Base-by-base conservation (phyloP, 2,888 invertebrate genomes). In the Choristoneura rosaceana region DNA sequence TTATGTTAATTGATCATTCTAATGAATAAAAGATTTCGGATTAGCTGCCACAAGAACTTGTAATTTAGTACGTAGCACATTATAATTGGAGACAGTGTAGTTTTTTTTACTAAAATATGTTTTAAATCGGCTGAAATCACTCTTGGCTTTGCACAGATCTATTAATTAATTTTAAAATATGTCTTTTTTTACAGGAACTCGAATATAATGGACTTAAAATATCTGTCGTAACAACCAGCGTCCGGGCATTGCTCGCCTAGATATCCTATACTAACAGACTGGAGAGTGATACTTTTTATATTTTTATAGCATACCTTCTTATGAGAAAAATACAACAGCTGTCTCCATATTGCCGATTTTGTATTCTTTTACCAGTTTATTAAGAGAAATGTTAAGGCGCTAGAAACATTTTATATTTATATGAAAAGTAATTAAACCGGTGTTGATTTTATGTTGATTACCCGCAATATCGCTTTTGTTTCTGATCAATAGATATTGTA, bases 141-240 rank as follows among this genome's bases (percentile, higher is more conserved):
- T 2, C 17, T 52, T 8, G 8, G 17, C 9, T 52, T 34, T 3
- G 9, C 52, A n/a, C 17, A 7, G 76, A 63, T 61, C 69, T 68
- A 74, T 76, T 14, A 62, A 52, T 45, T 70, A 74, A 76, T 77
- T 78, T 75, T 78, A 79, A 78, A 77, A 78, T 79, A 78, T 79
- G 76, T 80, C 78, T 86, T 88, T 85, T 76, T 83, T 93, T 92
- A 80, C 92, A 93, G 93, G 92, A 88, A 85, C 89, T 94, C 87
- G 92, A 92, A 90, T 93, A 88, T 93, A 90, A 93, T 68, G 94
- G 93, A 81, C 79, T 92, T 80, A 81, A 90, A 81, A 90, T 93
- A 82, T 87, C 85, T 76, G 84, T 93, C 76, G 90, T 92, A 69
- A 90, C 92, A 71, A 88, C 90, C 88, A 90, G 90, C 1, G 91